phyloP scores from a whole-genome alignment of 2,797 vertebrate genomes.

The Zenarchopterus dispar region DNA sequence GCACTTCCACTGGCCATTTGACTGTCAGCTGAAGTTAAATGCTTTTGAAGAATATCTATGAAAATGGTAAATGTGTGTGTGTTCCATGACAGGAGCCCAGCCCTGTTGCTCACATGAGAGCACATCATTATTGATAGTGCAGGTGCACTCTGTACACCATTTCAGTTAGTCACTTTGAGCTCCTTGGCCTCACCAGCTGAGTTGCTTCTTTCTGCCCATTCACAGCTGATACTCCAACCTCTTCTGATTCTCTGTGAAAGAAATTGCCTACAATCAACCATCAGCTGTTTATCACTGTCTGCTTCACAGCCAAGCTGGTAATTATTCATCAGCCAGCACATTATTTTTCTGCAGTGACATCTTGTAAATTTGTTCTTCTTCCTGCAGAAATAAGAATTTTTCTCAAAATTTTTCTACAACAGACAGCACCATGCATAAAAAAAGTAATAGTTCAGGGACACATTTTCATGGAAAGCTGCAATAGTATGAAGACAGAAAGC shows the following conservation, averaged over 20 bases:
- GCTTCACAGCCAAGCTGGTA: slow-evolving; percentile 10
- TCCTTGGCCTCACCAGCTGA: slow-evolving; percentile 59
- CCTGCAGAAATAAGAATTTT: slow-evolving; percentile 17
- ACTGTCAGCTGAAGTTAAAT: slow-evolving; percentile 31
- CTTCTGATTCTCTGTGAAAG: slow-evolving; percentile 12
- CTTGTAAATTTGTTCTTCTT: slow-evolving; percentile 10
- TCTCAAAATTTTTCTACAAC: slow-evolving; percentile 20
- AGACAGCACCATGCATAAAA: slow-evolving; percentile 15
- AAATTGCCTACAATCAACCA: slow-evolving; percentile 6
- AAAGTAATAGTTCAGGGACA: slow-evolving; percentile 52
- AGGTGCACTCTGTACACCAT: slow-evolving; percentile 48
- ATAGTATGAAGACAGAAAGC: slow-evolving; percentile 29
- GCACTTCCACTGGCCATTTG: slow-evolving; percentile 13
- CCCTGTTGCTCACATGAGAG: slow-evolving; percentile 18
- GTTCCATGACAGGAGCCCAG: slow-evolving; percentile 8
- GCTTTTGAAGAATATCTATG: slow-evolving; percentile 33
- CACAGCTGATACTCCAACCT: slow-evolving; percentile 58
- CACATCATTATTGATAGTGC: slow-evolving; percentile 40
- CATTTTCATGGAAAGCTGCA: slow-evolving; percentile 53
- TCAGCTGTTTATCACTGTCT: slow-evolving; percentile 13
- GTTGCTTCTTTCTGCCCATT: slow-evolving; percentile 23
- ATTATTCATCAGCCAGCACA: slow-evolving; percentile 5
- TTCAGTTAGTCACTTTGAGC: slow-evolving; percentile 54
- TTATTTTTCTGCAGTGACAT: slow-evolving; percentile 6
- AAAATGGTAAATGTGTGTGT: slow-evolving; percentile 27